Evolutionary conservation across 2,888 invertebrate species (phyloP), one percentile per base, ranked within the genome.

Genomic region (Epistrophe eligans): DNA sequence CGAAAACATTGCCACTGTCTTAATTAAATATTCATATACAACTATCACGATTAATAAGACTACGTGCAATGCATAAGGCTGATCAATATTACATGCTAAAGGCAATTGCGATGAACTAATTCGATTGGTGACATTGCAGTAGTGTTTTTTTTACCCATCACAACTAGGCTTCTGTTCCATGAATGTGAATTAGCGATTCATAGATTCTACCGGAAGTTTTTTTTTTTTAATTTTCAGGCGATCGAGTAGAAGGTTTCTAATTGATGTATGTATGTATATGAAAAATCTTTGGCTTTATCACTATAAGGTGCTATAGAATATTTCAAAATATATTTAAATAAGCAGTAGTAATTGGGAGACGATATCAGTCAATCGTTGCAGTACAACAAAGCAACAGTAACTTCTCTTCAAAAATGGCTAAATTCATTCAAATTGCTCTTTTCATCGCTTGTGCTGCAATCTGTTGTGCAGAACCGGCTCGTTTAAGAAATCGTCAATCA

Each of bases 41-140:
- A 58, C 48, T 35, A 77, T 85, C 74, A 85, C 74, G 81, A 73
- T 58, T 50, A 50, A 11, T 70, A n/a, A 15, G 10, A 28, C 28
- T 85, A 85, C 85, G 85, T 85, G 85, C 73, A 11, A 17, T 24
- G 85, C 81, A 85, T 85, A 74, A 81, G 85, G 81, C 74, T 81
- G 77, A 73, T 73, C 84, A 77, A 73, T 77, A 73, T 81, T 81
- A 70, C 57, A n/a, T 15, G n/a, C 81, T 57, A 67, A 84, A 77
- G 60, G 38, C 38, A 67, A 60, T 70, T 58, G 35, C 84, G 73
- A 62, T 81, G 81, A 84, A 77, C 80, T 77, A 80, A 81, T 81
- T 38, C 72, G 52, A 43, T 19, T 40, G 15, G 10, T 81, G 79
- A 38, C 84, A 84, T 64, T 76, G 64, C 64, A 50, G 11, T 15